phyloP scores from a whole-genome alignment of 2,113 vertebrate species.

The Ailuropoda melanoleuca region DNA sequence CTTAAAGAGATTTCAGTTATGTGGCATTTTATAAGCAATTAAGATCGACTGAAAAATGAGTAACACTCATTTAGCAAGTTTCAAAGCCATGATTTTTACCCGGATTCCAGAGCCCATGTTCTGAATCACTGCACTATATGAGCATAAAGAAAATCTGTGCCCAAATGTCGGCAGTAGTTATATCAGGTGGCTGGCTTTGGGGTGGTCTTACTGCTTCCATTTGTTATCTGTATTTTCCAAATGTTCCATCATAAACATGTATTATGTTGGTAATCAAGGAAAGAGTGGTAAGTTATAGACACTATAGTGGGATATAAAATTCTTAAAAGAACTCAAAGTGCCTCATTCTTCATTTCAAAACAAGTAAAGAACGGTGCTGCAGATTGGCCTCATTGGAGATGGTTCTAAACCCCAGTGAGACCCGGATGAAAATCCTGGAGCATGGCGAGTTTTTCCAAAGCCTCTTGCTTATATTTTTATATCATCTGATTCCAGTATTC shows the following conservation, averaged over 20 bases:
- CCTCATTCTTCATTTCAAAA: background rate
- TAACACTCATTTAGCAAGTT: background rate
- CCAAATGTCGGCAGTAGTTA: background rate
- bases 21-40: background rate
- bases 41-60: background rate
- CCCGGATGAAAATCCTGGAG: background rate
- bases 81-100: background rate
- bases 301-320: background rate
- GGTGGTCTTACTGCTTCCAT: background rate
- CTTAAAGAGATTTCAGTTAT: background rate
- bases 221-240: conserved; percentile 52
- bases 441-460: background rate
- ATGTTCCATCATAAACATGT: conserved; percentile 10
- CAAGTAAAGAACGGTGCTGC: background rate
- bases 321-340: background rate
- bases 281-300: background rate
- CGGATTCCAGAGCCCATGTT: background rate
- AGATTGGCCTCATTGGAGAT: background rate
- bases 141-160: background rate
- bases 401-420: background rate
- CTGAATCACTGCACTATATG: background rate
- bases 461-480: background rate
- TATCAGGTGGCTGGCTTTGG: background rate
- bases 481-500: background rate
- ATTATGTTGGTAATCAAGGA: background rate